Conservation (phyloP, 2,113 vertebrate genomes). For the Scartelaos histophorus region DNA sequence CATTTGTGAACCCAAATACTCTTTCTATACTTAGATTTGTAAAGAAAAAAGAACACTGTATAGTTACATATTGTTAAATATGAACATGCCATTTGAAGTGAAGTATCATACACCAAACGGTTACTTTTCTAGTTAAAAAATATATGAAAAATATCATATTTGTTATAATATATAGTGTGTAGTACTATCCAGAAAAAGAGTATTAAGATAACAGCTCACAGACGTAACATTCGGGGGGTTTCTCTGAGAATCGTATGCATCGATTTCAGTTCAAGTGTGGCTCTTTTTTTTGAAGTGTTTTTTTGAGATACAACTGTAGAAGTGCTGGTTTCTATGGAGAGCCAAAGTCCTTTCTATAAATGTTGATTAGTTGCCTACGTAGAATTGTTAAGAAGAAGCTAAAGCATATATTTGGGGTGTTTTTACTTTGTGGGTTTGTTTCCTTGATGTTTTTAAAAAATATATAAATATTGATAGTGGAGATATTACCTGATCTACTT, state of each 20-base stretch:
- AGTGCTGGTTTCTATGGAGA: constrained; percentile 13
- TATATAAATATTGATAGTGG: constrained; percentile 21
- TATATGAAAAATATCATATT: constrained; percentile 16
- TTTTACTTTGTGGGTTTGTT: constrained; percentile 19
- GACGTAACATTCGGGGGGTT: constrained; percentile 1
- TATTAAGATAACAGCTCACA: constrained; percentile 16
- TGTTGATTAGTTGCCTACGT: constrained; percentile 11
- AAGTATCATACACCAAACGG: constrained; percentile 14
- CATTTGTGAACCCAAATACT: constrained; percentile 16
- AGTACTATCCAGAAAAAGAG: constrained; percentile 15
- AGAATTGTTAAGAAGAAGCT: constrained; percentile 8
- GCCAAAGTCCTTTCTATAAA: constrained; percentile 14
- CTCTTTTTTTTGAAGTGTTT: constrained; percentile 5
- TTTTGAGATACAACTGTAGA: constrained; percentile 16
- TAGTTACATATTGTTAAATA: constrained; percentile 16
- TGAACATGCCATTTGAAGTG: constrained; percentile 16
- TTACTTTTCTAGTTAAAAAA: constrained; percentile 19
- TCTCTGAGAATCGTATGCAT: constrained; percentile 13
- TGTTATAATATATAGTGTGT: constrained; percentile 16
- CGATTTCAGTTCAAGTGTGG: constrained; percentile 1
- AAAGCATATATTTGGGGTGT: constrained; percentile 16
- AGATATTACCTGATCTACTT: constrained; percentile 26
- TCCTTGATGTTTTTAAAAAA: constrained; percentile 22
- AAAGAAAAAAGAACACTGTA: constrained; percentile 16
- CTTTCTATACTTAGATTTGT: constrained; percentile 20